Evolutionary conservation across 2,113 vertebrate species (phyloP).

Genomic region (Ibidorhyncha struthersii): DNA sequence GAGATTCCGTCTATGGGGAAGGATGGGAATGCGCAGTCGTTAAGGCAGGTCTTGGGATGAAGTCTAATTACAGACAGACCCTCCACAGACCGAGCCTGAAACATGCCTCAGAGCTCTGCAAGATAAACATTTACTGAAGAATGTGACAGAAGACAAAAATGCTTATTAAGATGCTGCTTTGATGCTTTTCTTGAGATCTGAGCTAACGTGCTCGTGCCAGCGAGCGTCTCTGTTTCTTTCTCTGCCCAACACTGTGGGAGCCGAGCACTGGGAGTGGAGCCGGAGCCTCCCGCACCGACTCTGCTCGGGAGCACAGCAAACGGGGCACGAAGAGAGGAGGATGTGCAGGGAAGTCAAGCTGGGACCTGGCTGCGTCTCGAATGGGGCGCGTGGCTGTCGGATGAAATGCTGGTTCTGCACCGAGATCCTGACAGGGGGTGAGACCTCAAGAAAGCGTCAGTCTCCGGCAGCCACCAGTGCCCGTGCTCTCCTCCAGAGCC

Average conservation of each 20-base stretch:
- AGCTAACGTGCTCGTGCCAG: accelerated
- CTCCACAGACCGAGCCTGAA: background rate
- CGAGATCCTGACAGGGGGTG: background rate
- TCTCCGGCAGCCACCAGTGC: background rate
- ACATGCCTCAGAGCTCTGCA: accelerated
- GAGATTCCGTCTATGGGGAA: background rate
- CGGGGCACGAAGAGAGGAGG: background rate
- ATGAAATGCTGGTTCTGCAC: background rate
- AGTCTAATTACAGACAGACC: background rate
- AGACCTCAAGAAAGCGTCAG: background rate
- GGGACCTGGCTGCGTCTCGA: background rate
- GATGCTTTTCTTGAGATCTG: background rate
- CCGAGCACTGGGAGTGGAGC: accelerated
- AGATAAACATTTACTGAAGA: background rate
- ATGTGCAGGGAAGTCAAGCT: background rate
- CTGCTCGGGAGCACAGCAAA: background rate
- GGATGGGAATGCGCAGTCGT: background rate
- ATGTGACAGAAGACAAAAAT: background rate
- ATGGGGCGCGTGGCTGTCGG: accelerated
- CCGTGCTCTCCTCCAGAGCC: background rate
- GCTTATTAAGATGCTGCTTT: background rate
- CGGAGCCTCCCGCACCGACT: accelerated
- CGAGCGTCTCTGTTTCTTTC: background rate
- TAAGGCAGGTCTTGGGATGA: background rate
- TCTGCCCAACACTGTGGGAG: accelerated